Evolutionary conservation across 2,113 vertebrate genomes (phyloP).

Genomic region (Phyllostomus discolor): DNA sequence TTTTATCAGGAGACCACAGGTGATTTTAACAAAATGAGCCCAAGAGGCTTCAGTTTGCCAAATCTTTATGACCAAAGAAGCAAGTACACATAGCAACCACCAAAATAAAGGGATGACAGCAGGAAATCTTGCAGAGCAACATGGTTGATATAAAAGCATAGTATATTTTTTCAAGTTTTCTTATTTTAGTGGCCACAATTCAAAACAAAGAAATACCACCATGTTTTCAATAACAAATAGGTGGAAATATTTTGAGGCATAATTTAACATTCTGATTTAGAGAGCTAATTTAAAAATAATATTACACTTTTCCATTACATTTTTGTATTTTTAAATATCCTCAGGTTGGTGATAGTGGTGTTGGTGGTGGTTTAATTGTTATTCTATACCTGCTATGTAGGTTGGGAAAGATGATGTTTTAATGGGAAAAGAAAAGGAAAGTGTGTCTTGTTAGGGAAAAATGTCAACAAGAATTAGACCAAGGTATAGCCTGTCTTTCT

Average conservation of each 20-base stretch:
- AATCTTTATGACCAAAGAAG: neutral
- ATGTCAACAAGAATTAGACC: neutral
- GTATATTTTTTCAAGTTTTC: neutral
- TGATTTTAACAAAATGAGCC: conserved; percentile 27
- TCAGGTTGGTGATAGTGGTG: neutral
- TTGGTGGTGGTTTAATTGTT: neutral
- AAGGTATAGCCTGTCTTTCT: neutral
- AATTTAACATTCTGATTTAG: conserved; percentile 27
- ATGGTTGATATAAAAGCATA: neutral
- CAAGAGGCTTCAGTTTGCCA: neutral
- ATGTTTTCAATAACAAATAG: neutral
- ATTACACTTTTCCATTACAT: neutral
- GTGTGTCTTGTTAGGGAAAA: neutral
- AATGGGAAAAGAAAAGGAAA: neutral
- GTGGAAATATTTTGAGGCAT: neutral
- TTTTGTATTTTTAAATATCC: neutral
- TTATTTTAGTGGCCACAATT: neutral
- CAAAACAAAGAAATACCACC: neutral
- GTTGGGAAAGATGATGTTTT: neutral
- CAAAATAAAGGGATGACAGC: neutral
- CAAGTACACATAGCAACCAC: neutral
- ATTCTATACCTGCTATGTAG: neutral
- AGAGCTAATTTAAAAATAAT: neutral
- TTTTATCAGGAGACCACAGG: neutral
- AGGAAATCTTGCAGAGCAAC: neutral